Evolutionary conservation across 2,113 vertebrate genomes (phyloP), one percentile per base, ranked within the genome.

Genomic region (Odontophorus gujanensis): DNA sequence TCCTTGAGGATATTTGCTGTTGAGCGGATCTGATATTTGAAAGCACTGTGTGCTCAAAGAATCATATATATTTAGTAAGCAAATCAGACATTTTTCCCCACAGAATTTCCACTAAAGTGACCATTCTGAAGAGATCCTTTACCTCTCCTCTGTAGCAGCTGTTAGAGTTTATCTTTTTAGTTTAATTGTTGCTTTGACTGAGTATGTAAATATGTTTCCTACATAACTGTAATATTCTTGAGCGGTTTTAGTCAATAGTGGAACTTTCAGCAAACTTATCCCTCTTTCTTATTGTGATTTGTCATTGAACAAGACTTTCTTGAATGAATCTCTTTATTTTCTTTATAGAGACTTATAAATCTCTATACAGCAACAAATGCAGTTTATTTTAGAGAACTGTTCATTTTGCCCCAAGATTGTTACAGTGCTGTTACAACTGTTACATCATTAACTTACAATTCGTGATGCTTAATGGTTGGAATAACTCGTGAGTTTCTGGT

Each of bases 341-440:
- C 25, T 51, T 51, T 51, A 51, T 26, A 30, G 51, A 53, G 26
- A 53, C 26, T 17, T 87, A 53, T 50, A 72, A 86, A 83, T 61
- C 26, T 86, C 40, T 34, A 45, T 68, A 53, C 85, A 89, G 20
- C 48, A 73, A 92, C 82, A 30, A 95, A 77, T 40, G 11, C 5
- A 25, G 45, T 94, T 94, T 89, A 63, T 92, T 92, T 92, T 80
- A 55, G 67, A 91, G 36, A 26, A 45, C 50, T 91, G n/a, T 73
- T 87, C 58, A 58, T 85, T 95, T 81, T 92, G 6, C 38, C 91
- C 48, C 67, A 80, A 80, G 59, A 34, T 48, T 58, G 26, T 75
- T 82, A 34, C n/a, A 74, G 69, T 80, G n/a, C n/a, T n/a, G n/a
- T n/a, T n/a, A n/a, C n/a, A n/a, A n/a, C n/a, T n/a, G n/a, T n/a